Base-by-base conservation (phyloP, 2,113 vertebrate genomes). In the Phrynosoma blainvillii region DNA sequence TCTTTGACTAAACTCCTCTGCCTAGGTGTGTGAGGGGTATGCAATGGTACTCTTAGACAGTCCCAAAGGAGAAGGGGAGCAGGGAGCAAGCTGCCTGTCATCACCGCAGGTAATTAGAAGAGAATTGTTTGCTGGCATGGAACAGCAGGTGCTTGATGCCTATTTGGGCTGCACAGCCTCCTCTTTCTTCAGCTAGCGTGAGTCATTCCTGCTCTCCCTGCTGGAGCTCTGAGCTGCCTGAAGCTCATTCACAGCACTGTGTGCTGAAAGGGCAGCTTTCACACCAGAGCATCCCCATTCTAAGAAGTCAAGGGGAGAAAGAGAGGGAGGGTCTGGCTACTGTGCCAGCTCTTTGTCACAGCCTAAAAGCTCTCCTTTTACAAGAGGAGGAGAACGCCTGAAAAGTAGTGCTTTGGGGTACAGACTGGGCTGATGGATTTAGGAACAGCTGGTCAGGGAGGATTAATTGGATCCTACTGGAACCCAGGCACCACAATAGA, bases 201-300 rank as follows among this genome's bases (percentile, higher is more conserved):
- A 91, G 76, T 90, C 81, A 83, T 40, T 66, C 70, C 74, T 0
- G 0, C 4, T 59, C 0, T 23, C 62, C 76, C 0, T 0, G 13
- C 1, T 0, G 8, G 30, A 66, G 70, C 76, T 85, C 1, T 0
- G 52, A 1, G 1, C 0, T 0, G 8, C 21, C 65, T 1, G 0
- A 0, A 0, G n/a, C 81, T 77, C 0, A 0, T 56, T 62, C 40
- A 8, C 11, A 42, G 52, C 54, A 32, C 62, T 0, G 20, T 0
- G 0, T 18, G 18, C 9, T 2, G 8, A 59, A 87, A 83, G 79
- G 86, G 56, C 80, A 78, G 62, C 14, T 42, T 78, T 87, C 75
- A 25, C 27, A 56, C 52, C 21, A 13, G 59, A 84, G 32, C 30
- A 2, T 0, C 30, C 25, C 68, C 30, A 30, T 0, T 0, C 62